phyloP scores from a whole-genome alignment of 2,797 vertebrate species.

The Schizothorax lantsangensis region DNA sequence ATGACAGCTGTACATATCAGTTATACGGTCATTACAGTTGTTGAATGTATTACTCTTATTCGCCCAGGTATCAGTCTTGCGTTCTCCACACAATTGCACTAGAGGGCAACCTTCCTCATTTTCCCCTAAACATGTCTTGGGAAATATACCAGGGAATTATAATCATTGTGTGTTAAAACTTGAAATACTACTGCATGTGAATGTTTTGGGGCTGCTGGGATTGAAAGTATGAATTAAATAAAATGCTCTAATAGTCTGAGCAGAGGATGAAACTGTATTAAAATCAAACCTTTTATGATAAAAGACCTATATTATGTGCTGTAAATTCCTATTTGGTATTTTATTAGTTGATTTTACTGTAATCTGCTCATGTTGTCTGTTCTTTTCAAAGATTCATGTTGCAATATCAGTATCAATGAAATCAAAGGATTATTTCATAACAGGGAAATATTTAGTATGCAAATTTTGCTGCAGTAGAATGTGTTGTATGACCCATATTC shows the following conservation, averaged over 20 bases:
- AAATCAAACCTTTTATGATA: not conserved
- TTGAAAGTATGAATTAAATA: conserved; percentile 11
- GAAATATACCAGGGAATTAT: conserved; percentile 6
- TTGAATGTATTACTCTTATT: conserved; percentile 15
- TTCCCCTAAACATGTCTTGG: conserved; percentile 1
- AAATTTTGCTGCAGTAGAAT: not conserved
- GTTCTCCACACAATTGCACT: conserved; percentile 49
- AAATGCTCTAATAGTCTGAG: not conserved
- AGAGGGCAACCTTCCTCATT: conserved; percentile 52
- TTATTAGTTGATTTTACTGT: conserved; percentile 2
- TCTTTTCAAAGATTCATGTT: not conserved
- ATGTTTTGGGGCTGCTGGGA: not conserved
- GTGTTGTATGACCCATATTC: conserved; percentile 15
- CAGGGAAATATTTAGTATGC: not conserved
- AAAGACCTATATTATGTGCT: not conserved
- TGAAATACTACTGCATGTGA: conserved; percentile 32
- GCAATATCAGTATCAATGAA: conserved; percentile 24
- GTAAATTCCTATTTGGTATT: not conserved
- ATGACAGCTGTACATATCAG: conserved; percentile 10
- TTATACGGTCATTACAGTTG: not conserved
- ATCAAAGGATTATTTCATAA: not conserved
- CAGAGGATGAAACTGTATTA: not conserved
- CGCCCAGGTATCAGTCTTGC: conserved; percentile 20
- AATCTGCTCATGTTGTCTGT: not conserved
- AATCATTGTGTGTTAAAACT: conserved; percentile 7